Evolutionary conservation across 2,113 vertebrate genomes (phyloP).

Genomic region (Castor canadensis): DNA sequence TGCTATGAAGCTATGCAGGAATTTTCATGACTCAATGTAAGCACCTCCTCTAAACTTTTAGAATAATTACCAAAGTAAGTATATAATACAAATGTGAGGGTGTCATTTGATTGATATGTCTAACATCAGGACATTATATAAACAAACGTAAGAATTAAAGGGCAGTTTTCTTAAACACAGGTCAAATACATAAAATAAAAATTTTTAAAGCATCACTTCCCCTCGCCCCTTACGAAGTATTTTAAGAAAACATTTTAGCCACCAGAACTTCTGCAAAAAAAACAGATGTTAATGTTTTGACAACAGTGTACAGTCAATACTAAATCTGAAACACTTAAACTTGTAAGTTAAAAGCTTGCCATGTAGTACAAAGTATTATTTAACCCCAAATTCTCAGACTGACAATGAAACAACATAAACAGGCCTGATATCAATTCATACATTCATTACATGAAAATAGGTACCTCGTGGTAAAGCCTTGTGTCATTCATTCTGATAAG

Average conservation of each 20-base stretch:
- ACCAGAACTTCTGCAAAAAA: not conserved
- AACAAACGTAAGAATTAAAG: not conserved
- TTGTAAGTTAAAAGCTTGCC: not conserved
- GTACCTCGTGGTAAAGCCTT: conserved; percentile 94
- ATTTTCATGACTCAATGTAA: not conserved
- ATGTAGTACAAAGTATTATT: not conserved
- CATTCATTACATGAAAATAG: not conserved
- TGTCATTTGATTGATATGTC: not conserved
- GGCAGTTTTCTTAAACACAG: not conserved
- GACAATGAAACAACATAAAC: not conserved
- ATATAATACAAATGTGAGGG: not conserved
- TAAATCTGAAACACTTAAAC: not conserved
- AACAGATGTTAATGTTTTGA: not conserved
- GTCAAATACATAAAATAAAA: not conserved
- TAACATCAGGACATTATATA: not conserved
- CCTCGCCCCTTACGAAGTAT: not conserved
- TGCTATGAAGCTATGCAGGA: not conserved
- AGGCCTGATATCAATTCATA: not conserved
- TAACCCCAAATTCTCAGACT: not conserved
- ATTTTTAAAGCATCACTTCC: not conserved
- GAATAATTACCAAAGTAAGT: not conserved
- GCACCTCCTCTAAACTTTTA: not conserved
- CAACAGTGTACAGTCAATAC: not conserved
- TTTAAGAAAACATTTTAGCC: not conserved
- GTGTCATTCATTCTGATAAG: conserved; percentile 97